Evolutionary conservation across 2,113 vertebrate genomes (phyloP).

Genomic region (Lethenteron camtschaticum): DNA sequence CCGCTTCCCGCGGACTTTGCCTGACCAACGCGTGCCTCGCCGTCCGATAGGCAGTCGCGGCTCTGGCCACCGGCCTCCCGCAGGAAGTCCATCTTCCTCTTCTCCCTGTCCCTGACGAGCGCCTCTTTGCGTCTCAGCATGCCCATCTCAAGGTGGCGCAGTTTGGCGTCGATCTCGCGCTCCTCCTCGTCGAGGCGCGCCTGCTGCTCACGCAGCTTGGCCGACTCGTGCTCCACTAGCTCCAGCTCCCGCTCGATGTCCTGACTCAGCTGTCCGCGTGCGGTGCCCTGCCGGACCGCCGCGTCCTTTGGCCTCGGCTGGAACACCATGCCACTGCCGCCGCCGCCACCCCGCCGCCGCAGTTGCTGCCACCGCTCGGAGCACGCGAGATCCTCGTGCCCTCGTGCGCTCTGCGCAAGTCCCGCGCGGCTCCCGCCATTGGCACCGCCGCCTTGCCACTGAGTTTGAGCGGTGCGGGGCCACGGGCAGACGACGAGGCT

Average conservation of each 20-base stretch:
- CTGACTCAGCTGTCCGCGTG: conserved; percentile 17
- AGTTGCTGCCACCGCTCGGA: no score
- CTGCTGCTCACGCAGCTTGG: conserved; percentile 90
- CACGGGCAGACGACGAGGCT: no score
- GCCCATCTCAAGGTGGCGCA: conserved; percentile 92
- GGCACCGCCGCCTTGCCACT: no score
- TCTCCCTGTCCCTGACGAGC: conserved; percentile 84
- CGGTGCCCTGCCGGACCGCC: no score
- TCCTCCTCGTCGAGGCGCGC: conserved; percentile 94
- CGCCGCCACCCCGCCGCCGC: no score
- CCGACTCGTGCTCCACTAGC: conserved; percentile 82
- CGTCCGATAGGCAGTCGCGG: background rate
- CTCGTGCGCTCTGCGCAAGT: no score
- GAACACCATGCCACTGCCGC: no score
- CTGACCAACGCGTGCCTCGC: background rate
- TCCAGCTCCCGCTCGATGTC: conserved; percentile 95
- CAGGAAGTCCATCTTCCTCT: conserved; percentile 78
- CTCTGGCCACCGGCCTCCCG: conserved; percentile 61
- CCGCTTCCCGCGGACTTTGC: background rate
- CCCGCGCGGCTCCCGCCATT: no score
- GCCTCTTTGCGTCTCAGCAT: conserved; percentile 91
- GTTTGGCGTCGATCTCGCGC: conserved; percentile 89
- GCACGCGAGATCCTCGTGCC: no score
- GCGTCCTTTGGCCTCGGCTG: no score
- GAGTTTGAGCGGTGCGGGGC: no score